phyloP scores from a whole-genome alignment of 2,113 vertebrate genomes.

The Lophius piscatorius region DNA sequence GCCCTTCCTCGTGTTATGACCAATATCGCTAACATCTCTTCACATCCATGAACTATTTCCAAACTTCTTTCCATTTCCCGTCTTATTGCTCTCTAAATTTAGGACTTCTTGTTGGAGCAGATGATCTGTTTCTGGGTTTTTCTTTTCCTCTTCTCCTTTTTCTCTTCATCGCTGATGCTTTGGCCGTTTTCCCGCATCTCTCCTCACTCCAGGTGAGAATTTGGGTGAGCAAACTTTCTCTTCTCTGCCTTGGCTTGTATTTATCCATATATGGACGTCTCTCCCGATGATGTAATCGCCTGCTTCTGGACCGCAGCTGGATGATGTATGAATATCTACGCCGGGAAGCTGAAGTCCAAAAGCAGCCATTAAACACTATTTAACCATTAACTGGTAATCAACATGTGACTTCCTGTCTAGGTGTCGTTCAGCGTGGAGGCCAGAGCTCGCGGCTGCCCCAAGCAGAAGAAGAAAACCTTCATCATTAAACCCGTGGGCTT shows the following conservation, averaged over 20 bases:
- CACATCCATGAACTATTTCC: too few relatives aligned
- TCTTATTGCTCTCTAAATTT: too few relatives aligned
- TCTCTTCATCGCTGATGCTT: constrained; percentile 40
- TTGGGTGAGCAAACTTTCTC: constrained; percentile 57
- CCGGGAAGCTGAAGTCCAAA: too few relatives aligned
- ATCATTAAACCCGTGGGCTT: constrained; percentile 96
- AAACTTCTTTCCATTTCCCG: too few relatives aligned
- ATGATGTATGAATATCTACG: constrained; percentile 57
- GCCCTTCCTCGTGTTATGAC: too few relatives aligned
- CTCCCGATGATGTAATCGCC: constrained; percentile 58
- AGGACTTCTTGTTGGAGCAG: not conserved
- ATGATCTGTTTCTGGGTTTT: not conserved
- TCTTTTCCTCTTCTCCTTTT: constrained; percentile 26
- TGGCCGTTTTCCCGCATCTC: constrained; percentile 39
- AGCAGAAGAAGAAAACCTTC: constrained; percentile 86
- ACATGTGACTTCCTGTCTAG: constrained; percentile 61
- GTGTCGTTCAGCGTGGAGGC: constrained; percentile 95
- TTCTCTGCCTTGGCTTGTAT: constrained; percentile 51
- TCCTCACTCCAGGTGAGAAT: constrained; percentile 64
- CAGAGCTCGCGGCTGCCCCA: constrained; percentile 89
- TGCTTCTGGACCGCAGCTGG: constrained; percentile 66
- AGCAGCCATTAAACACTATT: too few relatives aligned
- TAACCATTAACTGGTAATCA: too few relatives aligned
- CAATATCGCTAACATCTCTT: too few relatives aligned
- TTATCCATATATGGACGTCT: constrained; percentile 74